These are phyloP conservation scores for Agriotes lineatus DNA, from an alignment of 2,888 invertebrate species.

Conservation along the genomic window DNA sequence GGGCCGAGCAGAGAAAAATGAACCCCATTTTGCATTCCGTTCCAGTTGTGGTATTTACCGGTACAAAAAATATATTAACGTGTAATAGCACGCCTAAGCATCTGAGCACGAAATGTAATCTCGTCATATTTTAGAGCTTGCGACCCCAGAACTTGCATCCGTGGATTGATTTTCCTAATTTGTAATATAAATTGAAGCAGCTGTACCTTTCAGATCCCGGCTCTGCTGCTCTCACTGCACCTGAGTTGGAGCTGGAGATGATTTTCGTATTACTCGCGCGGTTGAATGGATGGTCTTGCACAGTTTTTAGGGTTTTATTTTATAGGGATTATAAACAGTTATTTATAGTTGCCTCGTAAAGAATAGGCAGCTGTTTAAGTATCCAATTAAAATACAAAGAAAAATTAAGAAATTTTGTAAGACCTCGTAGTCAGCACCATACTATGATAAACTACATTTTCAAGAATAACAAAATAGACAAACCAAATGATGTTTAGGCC, in stretches of 20 bases:
- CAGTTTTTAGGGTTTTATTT: too few relatives aligned
- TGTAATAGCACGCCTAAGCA: conserved; percentile 40
- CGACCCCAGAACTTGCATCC: conserved; percentile 41
- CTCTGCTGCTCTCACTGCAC: conserved; percentile 29
- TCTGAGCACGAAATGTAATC: conserved; percentile 50
- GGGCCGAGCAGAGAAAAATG: conserved; percentile 28
- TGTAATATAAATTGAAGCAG: conserved; percentile 54
- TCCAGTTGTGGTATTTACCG: conserved; percentile 26
- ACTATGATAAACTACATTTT: too few relatives aligned
- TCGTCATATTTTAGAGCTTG: conserved; percentile 51
- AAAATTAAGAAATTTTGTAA: too few relatives aligned
- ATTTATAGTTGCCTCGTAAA: too few relatives aligned
- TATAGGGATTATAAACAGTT: too few relatives aligned
- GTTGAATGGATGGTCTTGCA: too few relatives aligned
- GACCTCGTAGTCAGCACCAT: too few relatives aligned
- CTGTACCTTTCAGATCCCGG: conserved; percentile 42
- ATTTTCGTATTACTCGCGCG: neutral
- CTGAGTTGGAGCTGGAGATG: conserved; percentile 21
- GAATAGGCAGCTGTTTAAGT: too few relatives aligned
- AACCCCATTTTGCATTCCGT: conserved; percentile 31
- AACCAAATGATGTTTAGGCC: too few relatives aligned
- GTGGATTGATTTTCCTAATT: conserved; percentile 54
- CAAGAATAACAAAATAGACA: too few relatives aligned
- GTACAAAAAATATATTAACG: conserved; percentile 36
- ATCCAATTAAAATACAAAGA: too few relatives aligned